Evolutionary conservation across 2,113 vertebrate genomes (phyloP).

Genomic region (Turnix velox): DNA sequence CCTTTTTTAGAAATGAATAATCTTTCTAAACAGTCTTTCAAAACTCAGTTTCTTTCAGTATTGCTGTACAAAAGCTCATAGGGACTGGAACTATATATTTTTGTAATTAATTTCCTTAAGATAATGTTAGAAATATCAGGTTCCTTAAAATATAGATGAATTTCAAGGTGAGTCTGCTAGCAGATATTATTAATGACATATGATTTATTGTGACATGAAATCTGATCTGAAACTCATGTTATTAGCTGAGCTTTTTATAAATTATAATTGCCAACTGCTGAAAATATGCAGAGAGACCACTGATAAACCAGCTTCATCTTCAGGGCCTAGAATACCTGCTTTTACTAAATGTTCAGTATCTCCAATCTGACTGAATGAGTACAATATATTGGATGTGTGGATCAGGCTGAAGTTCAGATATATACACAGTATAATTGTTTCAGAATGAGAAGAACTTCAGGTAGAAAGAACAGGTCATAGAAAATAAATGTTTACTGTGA

Average conservation of each 20-base stretch:
- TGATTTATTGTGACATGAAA: conserved; percentile 73
- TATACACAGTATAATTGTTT: neutral
- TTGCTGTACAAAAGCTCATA: conserved; percentile 20
- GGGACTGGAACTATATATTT: conserved; percentile 67
- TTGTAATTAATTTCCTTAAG: conserved; percentile 79
- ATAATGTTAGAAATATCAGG: conserved; percentile 76
- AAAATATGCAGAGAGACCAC: conserved; percentile 50
- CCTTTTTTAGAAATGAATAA: conserved; percentile 17
- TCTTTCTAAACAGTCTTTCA: conserved; percentile 7
- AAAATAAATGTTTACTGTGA: neutral
- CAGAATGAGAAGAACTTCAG: neutral
- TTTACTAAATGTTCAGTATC: neutral
- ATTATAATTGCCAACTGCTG: conserved; percentile 66
- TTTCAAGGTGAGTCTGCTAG: conserved; percentile 72
- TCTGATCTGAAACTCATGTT: conserved; percentile 65
- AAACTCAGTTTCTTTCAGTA: conserved; percentile 41
- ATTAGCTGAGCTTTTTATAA: conserved; percentile 70
- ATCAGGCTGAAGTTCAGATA: neutral
- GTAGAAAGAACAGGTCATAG: neutral
- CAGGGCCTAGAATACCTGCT: neutral
- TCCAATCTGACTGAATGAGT: neutral
- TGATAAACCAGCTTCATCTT: conserved; percentile 32
- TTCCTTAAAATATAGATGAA: conserved; percentile 78
- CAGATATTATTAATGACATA: conserved; percentile 72
- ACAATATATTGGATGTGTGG: neutral